These are phyloP conservation scores for Aspiorhynchus laticeps DNA, from an alignment of 2,113 vertebrate genomes.

Conservation along the genomic window DNA sequence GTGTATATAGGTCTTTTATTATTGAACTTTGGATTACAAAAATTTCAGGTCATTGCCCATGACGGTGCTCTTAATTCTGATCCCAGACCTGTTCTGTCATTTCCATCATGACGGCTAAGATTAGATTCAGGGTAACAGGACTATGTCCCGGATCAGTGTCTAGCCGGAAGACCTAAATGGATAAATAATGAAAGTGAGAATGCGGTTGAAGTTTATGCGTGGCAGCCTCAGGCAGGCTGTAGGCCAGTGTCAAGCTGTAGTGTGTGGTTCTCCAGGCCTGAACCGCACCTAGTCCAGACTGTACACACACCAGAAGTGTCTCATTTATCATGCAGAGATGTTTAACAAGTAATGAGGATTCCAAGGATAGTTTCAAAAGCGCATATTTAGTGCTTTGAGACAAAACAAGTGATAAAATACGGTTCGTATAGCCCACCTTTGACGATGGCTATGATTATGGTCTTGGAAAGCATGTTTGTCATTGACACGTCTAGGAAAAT, in stretches of 20 bases:
- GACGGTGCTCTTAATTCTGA: neutral
- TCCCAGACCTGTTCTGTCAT: constrained; percentile 7
- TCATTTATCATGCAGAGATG: constrained; percentile 48
- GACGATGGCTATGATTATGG: neutral
- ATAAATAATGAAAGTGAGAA: constrained; percentile 51
- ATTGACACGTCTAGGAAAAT: neutral
- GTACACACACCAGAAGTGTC: constrained; percentile 5
- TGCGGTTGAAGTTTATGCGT: constrained; percentile 42
- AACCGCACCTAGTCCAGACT: constrained; percentile 22
- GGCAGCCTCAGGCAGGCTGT: constrained; percentile 50
- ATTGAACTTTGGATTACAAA: neutral
- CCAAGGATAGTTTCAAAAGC: neutral
- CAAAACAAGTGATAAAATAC: constrained; percentile 10
- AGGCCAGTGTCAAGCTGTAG: constrained; percentile 58
- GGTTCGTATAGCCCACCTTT: neutral
- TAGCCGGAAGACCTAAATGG: constrained; percentile 5
- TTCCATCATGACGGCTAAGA: neutral
- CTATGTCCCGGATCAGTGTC: constrained; percentile 31
- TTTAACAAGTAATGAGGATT: constrained; percentile 46
- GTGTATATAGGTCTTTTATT: neutral
- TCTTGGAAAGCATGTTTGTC: constrained; percentile 6
- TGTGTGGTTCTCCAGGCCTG: constrained; percentile 41
- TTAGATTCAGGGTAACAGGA: neutral
- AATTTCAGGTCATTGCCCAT: neutral
- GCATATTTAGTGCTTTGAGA: neutral